Percentiles rank a stretch among this genome's conserved stretches.
Evolutionary conservation across 2,888 invertebrate species (phyloP).

Genomic region (Heliconius charithonia): DNA sequence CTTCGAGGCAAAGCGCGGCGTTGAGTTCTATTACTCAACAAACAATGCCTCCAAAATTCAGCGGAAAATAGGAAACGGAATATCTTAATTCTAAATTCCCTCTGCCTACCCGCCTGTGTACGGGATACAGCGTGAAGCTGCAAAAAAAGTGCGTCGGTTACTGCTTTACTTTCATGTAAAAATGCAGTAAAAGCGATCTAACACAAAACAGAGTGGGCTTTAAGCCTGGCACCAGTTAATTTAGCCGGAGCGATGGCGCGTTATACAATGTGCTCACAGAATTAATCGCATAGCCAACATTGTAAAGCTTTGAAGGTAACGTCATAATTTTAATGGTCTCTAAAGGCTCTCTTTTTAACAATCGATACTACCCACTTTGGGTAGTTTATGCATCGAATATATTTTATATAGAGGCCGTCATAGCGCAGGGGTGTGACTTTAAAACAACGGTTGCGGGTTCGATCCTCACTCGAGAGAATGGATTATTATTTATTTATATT

Average conservation of each 20-base stretch:
- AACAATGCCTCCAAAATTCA: too few relatives aligned
- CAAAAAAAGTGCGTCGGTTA: slow-evolving; percentile 17
- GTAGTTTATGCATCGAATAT: slow-evolving; percentile 55
- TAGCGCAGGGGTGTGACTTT: too few relatives aligned
- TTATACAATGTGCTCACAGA: slow-evolving; percentile 57
- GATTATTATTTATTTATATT: too few relatives aligned
- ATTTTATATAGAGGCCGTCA: neutral
- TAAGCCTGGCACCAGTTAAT: slow-evolving; percentile 64
- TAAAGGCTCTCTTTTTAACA: slow-evolving; percentile 14
- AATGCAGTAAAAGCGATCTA: slow-evolving; percentile 61
- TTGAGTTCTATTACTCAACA: too few relatives aligned
- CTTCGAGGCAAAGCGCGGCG: too few relatives aligned
- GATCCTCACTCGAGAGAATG: too few relatives aligned
- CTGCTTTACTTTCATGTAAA: slow-evolving; percentile 61
- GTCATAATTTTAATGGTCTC: slow-evolving; percentile 29
- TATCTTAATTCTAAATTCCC: too few relatives aligned
- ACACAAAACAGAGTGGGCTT: slow-evolving; percentile 54
- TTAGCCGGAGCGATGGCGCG: slow-evolving; percentile 55
- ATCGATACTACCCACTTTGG: slow-evolving; percentile 55
- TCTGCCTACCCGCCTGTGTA: too few relatives aligned
- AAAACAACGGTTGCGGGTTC: too few relatives aligned
- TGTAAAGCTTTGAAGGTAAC: slow-evolving; percentile 37
- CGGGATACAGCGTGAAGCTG: too few relatives aligned
- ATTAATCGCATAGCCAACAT: slow-evolving; percentile 53
- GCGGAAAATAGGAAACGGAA: too few relatives aligned